Conservation (phyloP, 2,113 vertebrate genomes). For the Spermophilus dauricus region DNA sequence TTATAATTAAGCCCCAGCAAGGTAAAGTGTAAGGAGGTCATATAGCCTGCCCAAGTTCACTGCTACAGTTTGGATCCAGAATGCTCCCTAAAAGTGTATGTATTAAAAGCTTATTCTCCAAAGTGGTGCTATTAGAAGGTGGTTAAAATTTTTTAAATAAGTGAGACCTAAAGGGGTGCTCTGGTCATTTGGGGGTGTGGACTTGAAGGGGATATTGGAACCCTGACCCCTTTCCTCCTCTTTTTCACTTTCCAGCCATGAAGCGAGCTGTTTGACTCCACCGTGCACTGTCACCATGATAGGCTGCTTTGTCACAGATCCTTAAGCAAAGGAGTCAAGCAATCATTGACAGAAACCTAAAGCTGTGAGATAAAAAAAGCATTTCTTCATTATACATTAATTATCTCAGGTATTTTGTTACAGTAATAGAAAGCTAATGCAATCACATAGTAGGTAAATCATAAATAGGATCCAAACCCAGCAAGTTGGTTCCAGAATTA, state of each 20-base stretch:
- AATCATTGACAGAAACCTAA: neutral
- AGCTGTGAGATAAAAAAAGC: no score
- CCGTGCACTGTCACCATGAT: neutral
- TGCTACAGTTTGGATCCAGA: neutral
- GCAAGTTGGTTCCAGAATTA: neutral
- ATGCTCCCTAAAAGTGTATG: no score
- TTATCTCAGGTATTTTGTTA: neutral
- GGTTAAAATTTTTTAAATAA: no score
- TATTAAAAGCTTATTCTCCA: no score
- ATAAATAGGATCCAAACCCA: neutral
- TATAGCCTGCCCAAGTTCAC: neutral
- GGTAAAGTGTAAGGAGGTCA: neutral
- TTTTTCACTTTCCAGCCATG: neutral
- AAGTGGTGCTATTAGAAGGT: no score
- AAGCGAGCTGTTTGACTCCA: neutral
- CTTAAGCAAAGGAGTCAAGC: neutral
- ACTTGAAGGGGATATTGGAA: no score
- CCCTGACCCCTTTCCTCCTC: neutral
- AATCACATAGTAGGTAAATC: neutral
- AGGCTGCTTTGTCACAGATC: no score
- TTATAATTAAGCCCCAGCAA: neutral
- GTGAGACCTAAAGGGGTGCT: neutral
- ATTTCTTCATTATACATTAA: no score
- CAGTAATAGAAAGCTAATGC: neutral
- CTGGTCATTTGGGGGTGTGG: no score